Base-by-base conservation (phyloP, 1,140 invertebrate genomes). In the Drosophila littoralis region DNA sequence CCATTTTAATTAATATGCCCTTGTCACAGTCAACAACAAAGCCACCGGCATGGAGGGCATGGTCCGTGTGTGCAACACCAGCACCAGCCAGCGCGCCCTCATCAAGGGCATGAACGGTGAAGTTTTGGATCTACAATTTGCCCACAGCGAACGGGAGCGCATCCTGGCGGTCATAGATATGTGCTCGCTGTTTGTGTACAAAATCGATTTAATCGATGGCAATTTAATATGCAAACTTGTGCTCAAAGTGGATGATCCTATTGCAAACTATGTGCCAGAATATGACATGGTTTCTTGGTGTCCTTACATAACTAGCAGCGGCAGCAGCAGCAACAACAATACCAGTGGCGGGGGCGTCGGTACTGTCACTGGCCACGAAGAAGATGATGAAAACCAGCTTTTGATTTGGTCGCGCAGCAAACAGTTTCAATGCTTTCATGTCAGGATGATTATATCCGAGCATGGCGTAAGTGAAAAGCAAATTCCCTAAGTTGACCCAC, bases 121-220 rank as follows among this genome's bases (percentile, higher is more conserved):
- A 84, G 96, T 99, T 36, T 95, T 97, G 91, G 98, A 99, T 93
- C 91, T 99, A 17, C 94, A 97, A 7, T 99, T 99, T 94, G 97
- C 98, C 13, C 95, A 97, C 89, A 95, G 96, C 28, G 93, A 94
- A 28, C 93, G 94, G 57, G 95, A 96, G 85, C 95, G 97, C 17
- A 94, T 98, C 60, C 93, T 99, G 10, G 98, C 96, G 1, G 96
- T 95, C 80, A 96, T 98, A 42, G 98, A 99, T 93, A 95, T 96
- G 83, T 94, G 94, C 95, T 93, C 94, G 96, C 48, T 97, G 95
- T 93, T 95, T 98, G 89, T 92, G 55, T 95, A 98, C 93, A 95
- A 96, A 76, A 96, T 98, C 72, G 94, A 95, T 82, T 94, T 94
- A 22, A 93, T 93, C 50, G 93, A 94, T 50, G 93, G 93, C 63